Evolutionary conservation across 2,888 invertebrate species (phyloP), one percentile per base, ranked within the genome.

Genomic region (Pomacea canaliculata): DNA sequence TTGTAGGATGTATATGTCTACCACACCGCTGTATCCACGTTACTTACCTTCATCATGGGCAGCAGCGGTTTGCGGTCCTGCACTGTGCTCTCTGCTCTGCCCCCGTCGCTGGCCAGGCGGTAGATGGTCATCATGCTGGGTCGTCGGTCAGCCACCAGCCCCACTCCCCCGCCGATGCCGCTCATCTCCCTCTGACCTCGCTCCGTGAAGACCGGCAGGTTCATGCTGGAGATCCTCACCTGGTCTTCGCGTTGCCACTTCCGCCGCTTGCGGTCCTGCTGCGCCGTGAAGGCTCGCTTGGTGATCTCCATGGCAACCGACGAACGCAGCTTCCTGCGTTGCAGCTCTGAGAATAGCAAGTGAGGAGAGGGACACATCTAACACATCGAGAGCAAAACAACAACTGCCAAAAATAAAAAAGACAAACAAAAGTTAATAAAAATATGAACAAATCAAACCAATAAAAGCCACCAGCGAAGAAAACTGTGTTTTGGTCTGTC

Each of bases 211-310:
- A n/a, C 27, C 1, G 88, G 88, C 23, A 88, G 78, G 71, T 85
- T 87, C 85, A 87, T 85, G 70, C 82, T 83, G 18, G 84, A 80
- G 12, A 86, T 70, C 48, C 86, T 77, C 49, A 85, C 79, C 71
- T 87, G 86, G 74, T 88, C 87, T 49, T 86, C 84, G 46, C 84
- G 75, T 79, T 84, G 86, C 88, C 88, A 88, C 78, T 88, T 86
- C 68, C 82, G 81, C 65, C 83, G 83, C 73, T 88, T 87, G 63
- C 85, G 79, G 69, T 83, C 82, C 78, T 88, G 88, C 67, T 80
- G 76, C 59, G 83, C 83, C 67, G 83, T 72, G 75, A 88, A 88
- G 12, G 86, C 85, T 69, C 87, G 78, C 60, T 82, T 82, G 70
- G 83, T 85, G n/a, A 86, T 82, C 77, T 88, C 87, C 62, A 84